These are phyloP conservation scores for Meiosimyza platycephala DNA, from an alignment of 2,888 invertebrate species.

Conservation along the genomic window DNA sequence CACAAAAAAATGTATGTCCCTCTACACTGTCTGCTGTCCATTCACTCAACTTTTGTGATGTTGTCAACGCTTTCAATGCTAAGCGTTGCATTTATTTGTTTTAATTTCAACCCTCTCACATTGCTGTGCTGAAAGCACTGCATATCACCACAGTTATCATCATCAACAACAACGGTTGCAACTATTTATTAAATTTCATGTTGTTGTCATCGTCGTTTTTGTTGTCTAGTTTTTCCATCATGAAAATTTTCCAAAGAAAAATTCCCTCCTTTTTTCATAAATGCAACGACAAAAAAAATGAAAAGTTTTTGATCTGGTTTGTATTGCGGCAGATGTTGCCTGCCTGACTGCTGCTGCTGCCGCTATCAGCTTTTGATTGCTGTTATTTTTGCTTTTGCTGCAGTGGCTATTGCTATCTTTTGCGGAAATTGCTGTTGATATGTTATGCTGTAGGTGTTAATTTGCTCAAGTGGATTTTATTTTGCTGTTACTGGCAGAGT, in stretches of 20 bases:
- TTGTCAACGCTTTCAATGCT: no score
- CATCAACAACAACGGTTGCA: conserved; percentile 11
- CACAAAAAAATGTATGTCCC: no score
- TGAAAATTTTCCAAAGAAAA: conserved; percentile 17
- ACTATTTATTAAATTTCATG: conserved; percentile 26
- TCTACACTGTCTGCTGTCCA: no score
- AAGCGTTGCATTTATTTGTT: no score
- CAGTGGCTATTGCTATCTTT: conserved; percentile 36
- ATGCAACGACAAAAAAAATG: conserved; percentile 8
- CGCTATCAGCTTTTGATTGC: conserved; percentile 1
- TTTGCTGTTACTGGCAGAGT: no score
- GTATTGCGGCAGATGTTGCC: neutral
- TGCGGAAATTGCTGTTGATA: conserved; percentile 14
- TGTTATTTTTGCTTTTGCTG: conserved; percentile 38
- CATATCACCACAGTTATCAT: no score
- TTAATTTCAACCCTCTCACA: no score
- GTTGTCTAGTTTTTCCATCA: conserved; percentile 16
- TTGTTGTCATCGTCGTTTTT: neutral
- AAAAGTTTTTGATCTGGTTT: conserved; percentile 8
- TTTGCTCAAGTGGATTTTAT: neutral
- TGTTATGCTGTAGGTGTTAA: conserved; percentile 23
- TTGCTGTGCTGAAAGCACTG: no score
- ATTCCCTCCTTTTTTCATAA: conserved; percentile 9
- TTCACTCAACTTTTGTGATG: no score
- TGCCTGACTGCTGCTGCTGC: neutral